These are phyloP conservation scores for Trissolcus basalis DNA, from an alignment of 1,140 invertebrate genomes.

Conservation along the genomic window DNA sequence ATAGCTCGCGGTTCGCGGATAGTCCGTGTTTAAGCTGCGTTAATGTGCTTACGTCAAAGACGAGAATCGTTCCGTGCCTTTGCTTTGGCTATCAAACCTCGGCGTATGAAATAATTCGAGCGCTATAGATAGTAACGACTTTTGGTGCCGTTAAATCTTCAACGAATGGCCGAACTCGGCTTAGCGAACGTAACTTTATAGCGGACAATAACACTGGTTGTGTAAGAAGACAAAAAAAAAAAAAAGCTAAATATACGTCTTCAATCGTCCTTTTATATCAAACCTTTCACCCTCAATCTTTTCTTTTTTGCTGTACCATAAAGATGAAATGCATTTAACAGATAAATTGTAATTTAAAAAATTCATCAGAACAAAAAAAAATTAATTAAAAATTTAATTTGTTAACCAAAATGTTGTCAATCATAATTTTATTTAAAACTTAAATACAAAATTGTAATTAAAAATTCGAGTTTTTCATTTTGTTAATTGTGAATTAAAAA, in stretches of 20 bases:
- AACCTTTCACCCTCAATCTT: conserved; percentile 4
- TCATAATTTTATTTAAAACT: no score
- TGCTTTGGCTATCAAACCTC: conserved; percentile 36
- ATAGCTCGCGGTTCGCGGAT: conserved; percentile 6
- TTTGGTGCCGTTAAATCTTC: conserved; percentile 44
- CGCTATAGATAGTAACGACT: conserved; percentile 43
- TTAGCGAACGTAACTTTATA: conserved; percentile 46
- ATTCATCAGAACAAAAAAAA: no score
- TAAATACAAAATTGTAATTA: no score
- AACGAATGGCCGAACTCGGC: conserved; percentile 37
- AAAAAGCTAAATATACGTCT: conserved; percentile 26
- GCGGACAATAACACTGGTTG: conserved; percentile 27
- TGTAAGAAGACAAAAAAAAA: conserved; percentile 28
- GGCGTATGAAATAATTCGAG: conserved; percentile 49
- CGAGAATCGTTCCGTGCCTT: conserved; percentile 42
- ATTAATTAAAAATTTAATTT: no score
- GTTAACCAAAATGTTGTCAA: no score
- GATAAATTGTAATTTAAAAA: no score
- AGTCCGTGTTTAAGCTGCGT: conserved; percentile 32
- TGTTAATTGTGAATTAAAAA: no score
- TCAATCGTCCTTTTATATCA: no score
- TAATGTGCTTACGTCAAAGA: conserved; percentile 46
- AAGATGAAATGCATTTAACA: no score
- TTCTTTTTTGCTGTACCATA: no score
- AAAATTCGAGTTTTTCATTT: no score